Evolutionary conservation across 37 sponge, comb jelly and placozoan genomes (phyloP), one percentile per base, ranked within the genome.

Genomic region (Beroe ovata): DNA sequence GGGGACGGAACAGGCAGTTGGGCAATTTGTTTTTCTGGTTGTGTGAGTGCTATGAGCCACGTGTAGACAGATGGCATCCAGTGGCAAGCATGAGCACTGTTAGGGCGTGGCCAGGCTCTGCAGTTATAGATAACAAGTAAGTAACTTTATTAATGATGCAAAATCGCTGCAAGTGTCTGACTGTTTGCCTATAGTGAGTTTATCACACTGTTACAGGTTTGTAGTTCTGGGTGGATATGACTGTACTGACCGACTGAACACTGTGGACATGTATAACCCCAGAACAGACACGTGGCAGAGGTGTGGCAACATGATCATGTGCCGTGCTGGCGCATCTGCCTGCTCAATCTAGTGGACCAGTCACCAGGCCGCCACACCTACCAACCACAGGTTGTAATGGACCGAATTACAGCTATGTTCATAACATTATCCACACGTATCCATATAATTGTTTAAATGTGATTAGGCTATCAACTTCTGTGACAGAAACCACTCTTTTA

Each of bases 191-290:
- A n/a, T n/a, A n/a, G n/a, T n/a, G n/a, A n/a, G n/a, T n/a, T n/a
- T n/a, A n/a, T n/a, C n/a, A n/a, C n/a, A n/a, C n/a, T n/a, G 11
- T 41, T 25, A 42, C 6, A 89, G 90, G 71, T 71, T 94, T 20
- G 94, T 91, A 47, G 94, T 96, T 26, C 72, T 90, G 29, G 96
- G 96, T 6, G 96, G 96, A 23, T 96, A 93, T 37, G 96, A 96
- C 47, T 95, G 96, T 8, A 91, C 93, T 42, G 81, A 91, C 37
- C 90, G 96, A 8, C 89, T 96, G 25, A 92, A 89, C 33, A 94
- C 93, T 20, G 96, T 96, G 28, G 96, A 96, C 89, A 59, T 88
- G 32, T 96, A 64, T 32, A 92, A 94, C 90, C 72, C 88, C 39
- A 64, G 90, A 4, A 90, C 90, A 71, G 77, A 92, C 71, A 92